Evolutionary conservation across 2,113 vertebrate species (phyloP), one percentile per base, ranked within the genome.

Genomic region (Panthera leo): DNA sequence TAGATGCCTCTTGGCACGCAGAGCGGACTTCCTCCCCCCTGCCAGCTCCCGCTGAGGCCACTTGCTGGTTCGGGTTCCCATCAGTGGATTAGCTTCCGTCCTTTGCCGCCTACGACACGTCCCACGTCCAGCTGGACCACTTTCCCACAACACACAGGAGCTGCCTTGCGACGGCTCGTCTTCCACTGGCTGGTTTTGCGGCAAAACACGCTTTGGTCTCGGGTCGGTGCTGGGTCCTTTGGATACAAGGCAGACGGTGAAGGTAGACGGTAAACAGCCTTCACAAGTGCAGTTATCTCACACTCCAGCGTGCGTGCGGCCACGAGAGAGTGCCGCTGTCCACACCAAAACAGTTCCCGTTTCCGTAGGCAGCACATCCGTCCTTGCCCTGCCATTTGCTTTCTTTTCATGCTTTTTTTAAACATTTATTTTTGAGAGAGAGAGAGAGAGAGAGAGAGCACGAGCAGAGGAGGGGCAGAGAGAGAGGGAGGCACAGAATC

Each of bases 141-240:
- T 94, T 89, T 95, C 95, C 34, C 80, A 23, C 29, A 9, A 45
- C 29, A 71, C 65, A 48, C 82, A 48, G 61, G 93, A 85, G 55
- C 42, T 83, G 36, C 83, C 48, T n/a, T 67, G 75, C 12, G 85
- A 95, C 16, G 14, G 51, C 89, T 29, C 92, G 67, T 78, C 23
- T 92, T 89, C 70, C 15, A 87, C 83, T 31, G 76, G 23, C 94
- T 85, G 63, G 76, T 80, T 91, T 97, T 48, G 70, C 89, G 86
- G n/a, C 61, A 23, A 86, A 92, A 93, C 84, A 31, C 88, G 13
- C 95, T 94, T 58, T 76, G 91, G 42, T 85, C 96, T 91, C 4
- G 93, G 94, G 92, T 87, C 94, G 53, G 76, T 86, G 85, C 83
- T 84, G 91, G 82, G 85, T 97, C 58, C 75, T 97, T 73, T 97